Base-by-base conservation (phyloP, 2,888 invertebrate genomes). In the Lasioglossum lativentre region DNA sequence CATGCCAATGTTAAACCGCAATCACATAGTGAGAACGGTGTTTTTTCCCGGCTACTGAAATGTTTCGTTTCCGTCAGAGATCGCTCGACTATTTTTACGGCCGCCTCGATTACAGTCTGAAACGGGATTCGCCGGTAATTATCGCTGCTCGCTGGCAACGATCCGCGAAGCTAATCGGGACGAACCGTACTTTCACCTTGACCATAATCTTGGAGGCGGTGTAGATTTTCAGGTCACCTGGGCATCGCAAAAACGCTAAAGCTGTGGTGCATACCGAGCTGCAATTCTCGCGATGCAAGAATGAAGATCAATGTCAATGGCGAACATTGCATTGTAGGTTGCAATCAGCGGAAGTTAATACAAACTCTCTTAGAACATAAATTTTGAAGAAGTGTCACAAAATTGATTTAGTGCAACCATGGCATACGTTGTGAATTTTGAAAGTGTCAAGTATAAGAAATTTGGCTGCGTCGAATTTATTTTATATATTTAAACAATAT, bases 161-260 rank as follows among this genome's bases (percentile, higher is more conserved):
- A 71, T 75, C 59, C 10, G 40, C 68, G 27, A 77, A 76, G 56
- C n/a, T 84, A 77, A 86, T 86, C 63, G 59, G 23, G 42, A 81
- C 63, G 70, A 88, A 78, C 47, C 76, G 56, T 81, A 71, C 81
- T 85, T 83, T 86, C 76, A 79, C 88, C 89, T 90, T 89, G 89
- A 88, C 87, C 86, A 74, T 89, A 86, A 78, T 88, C 80, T 85
- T 80, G 66, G 78, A 78, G 52, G 4, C 76, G 72, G 12, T 10
- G 3, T 42, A 19, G 38, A 68, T 78, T 63, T 75, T 73, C 45
- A 12, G 42, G 56, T 45, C 27, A 73, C 27, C 52, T 66, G 16
- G 52, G n/a, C 8, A 47, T 34, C 14, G 12, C 16, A 27, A 59
- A 59, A 66, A 47, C 23, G 14, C 19, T 52, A n/a, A 52, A 52